Base-by-base conservation (phyloP, 1,140 invertebrate genomes). In the Latrodectus geometricus region DNA sequence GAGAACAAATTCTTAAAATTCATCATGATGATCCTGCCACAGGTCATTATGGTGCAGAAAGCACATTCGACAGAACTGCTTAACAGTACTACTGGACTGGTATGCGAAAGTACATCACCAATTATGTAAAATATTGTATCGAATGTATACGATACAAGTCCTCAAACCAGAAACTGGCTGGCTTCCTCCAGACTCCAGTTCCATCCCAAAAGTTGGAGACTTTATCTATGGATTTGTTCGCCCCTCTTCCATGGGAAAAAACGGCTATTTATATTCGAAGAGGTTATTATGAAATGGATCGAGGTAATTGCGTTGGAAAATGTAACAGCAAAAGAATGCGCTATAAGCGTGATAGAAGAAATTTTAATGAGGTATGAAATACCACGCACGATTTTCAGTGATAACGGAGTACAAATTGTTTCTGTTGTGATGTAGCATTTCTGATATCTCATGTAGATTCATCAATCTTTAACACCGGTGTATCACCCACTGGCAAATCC, bases 181-280 rank as follows among this genome's bases (percentile, higher is more conserved):
- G 74, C 17, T 14, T 76, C 0, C 23, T 76, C 2, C n/a, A 35
- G n/a, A 76, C 74, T 20, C 50, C 54, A 8, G 5, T 76, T 17
- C 21, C 15, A 5, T 52, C 74, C 11, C 74, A 76, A 61, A 17
- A 49, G 5, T 76, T 54, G 8, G 49, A 76, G 48, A 76, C 74
- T 8, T n/a, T 85, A 23, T 49, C 49, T 8, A 85, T 77, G 0
- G 83, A 85, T 52, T 20, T 85, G 7, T 56, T 76, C 21, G 83
- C 73, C 11, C 52, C 83, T 65, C 61, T 77, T 9, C 83, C 74
- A n/a, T 80, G 73, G 83, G 8, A 9, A 85, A 17, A 69, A 56
- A 23, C 65, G 21, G 50, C 54, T 85, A 15, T 70, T 77, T 23
- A 54, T 76, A 21, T 20, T 65, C 11, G 20, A 61, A 50, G 83